Base-by-base conservation (phyloP, 2,888 invertebrate genomes). In the Prosapia bicincta region DNA sequence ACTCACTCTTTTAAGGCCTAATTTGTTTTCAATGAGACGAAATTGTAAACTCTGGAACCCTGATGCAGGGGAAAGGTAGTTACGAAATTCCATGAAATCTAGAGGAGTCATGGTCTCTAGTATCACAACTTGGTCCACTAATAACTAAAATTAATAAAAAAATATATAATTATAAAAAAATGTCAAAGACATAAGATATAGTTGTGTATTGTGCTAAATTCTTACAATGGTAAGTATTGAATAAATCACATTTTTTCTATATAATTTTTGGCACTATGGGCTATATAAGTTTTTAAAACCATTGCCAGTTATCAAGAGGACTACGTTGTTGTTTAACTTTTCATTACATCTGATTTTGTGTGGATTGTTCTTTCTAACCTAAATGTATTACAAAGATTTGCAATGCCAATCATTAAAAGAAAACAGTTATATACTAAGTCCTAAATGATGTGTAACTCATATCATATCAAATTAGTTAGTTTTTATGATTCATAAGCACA, bases 21-120 rank as follows among this genome's bases (percentile, higher is more conserved):
- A 83, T 83, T 98, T 99, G 84, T 99, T 99, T 86, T 99, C 99
- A 75, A 99, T 86, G 24, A 99, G 87, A 20, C 99, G 91, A 85
- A 99, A 99, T 85, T 99, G 97, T 43, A 98, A 86, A 82, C 98
- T 98, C 84, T 99, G 99, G 84, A 99, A 99, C 0, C 99, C 99
- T 0, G 99, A 99, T 0, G 99, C 98, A 0, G 99, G 96, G 13
- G 95, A 92, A 43, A 99, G 87, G 83, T 96, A 96, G 80, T 93
- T 90, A 69, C 99, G 90, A 85, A 99, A 99, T 83, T 98, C 98
- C 93, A 99, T 95, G 83, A 99, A 99, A 85, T 99, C 99, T 77
- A 98, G 85, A 0, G 99, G 98, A 0, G 98, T 98, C 99, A 99
- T 99, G 0, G 99, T 99, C 86, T 99, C 99, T 80, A 99, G 86